Evolutionary conservation across 2,113 vertebrate genomes (phyloP), one percentile per base, ranked within the genome.

Genomic region (Grammomys dolichurus): DNA sequence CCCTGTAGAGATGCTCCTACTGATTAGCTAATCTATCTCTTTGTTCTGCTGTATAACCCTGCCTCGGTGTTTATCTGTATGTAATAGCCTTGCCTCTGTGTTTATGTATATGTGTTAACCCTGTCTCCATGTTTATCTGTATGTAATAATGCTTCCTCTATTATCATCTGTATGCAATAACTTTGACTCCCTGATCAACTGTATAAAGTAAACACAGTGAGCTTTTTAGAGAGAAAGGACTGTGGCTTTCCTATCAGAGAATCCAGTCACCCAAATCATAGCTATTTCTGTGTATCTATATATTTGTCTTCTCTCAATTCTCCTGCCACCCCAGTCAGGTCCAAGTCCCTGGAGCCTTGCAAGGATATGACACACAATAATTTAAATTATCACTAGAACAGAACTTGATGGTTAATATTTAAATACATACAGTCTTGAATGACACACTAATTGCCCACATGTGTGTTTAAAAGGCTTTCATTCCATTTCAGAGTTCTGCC

Each of bases 401-500:
- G 65, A 94, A 72, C 77, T 72, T 28, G 19, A 33, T 58, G 51
- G 67, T 33, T 65, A 54, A 11, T 31, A 36, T 90, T 95, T 60
- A 91, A 91, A 80, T 54, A 95, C 17, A 56, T 5, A 6, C 5
- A 73, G 40, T 90, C 87, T 87, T 86, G 36, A 96, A 56, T 94
- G 96, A 86, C 89, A 89, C 4, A 91, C 31, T 46, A 95, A 43
- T 82, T 43, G 58, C n/a, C n/a, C 67, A 24, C 86, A 82, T 73
- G 0, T 0, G 73, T 78, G 78, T 77, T 73, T 91, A 67, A 26
- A 96, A 97, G 73, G 13, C 60, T 98, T 97, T 95, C 96, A 97
- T 98, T 97, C 96, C 80, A 96, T 80, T 96, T 98, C 46, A 78
- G 93, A 70, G 91, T 85, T 93, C 56, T 90, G 51, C 48, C 60